Conservation (phyloP, 2,888 invertebrate genomes). For the Thereva nobilitata region DNA sequence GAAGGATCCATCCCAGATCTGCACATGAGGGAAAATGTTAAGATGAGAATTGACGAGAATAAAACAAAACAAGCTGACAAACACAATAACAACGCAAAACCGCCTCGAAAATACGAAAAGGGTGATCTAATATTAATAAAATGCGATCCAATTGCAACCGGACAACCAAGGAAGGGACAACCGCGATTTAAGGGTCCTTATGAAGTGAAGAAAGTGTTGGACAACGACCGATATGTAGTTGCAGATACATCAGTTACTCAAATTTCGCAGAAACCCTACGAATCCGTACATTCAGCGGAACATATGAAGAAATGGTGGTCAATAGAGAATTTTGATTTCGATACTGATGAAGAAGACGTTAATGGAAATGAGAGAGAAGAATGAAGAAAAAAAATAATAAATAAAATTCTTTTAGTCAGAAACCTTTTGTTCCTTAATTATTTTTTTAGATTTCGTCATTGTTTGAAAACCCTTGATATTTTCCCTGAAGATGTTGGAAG, state of each 20-base stretch:
- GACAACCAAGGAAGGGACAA: constrained; percentile 6
- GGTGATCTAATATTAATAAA: constrained; percentile 6
- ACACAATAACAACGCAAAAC: neutral
- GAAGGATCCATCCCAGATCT: neutral
- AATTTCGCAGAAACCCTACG: neutral
- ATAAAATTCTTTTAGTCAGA: too few species aligned
- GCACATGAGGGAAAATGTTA: neutral
- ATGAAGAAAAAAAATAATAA: too few species aligned
- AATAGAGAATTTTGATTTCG: too few species aligned
- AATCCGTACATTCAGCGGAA: neutral
- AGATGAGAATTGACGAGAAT: neutral
- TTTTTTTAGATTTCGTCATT: too few species aligned
- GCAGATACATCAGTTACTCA: neutral
- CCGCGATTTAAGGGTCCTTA: constrained; percentile 9
- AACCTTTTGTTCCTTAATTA: too few species aligned
- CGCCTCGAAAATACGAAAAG: neutral
- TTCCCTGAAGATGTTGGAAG: too few species aligned
- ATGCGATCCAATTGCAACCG: constrained; percentile 11
- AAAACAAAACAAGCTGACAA: neutral
- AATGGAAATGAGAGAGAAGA: too few species aligned
- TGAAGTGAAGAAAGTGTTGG: neutral
- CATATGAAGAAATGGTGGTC: neutral
- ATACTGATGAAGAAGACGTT: too few species aligned
- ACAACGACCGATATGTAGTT: constrained; percentile 7
- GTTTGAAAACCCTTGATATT: too few species aligned